A percentile compares a stretch with the other conserved stretches of the same genome.
phyloP scores from a whole-genome alignment of 2,797 vertebrate genomes.

The Crocodylus rhombifer region DNA sequence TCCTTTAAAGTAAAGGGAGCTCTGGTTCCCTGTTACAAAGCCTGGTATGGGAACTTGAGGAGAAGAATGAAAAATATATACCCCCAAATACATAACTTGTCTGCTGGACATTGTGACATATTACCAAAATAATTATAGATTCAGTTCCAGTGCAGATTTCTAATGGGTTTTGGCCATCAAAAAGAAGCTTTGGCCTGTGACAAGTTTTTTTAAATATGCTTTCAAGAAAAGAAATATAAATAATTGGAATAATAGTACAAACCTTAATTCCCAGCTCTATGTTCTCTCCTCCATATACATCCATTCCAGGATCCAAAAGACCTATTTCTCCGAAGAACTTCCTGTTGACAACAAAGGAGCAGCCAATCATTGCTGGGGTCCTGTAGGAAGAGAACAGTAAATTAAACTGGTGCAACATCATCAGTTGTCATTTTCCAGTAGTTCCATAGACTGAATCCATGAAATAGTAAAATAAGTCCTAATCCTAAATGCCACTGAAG shows the following conservation, averaged over 20 bases:
- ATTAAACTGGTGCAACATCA: not conserved
- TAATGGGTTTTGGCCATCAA: accelerated
- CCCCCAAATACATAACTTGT: accelerated
- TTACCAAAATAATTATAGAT: not conserved
- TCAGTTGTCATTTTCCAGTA: not conserved
- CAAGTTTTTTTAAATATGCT: accelerated
- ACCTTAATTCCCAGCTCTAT: slow-evolving; percentile 99
- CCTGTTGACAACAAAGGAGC: slow-evolving; percentile 95
- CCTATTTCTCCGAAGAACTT: slow-evolving; percentile 95
- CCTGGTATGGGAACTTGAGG: not conserved
- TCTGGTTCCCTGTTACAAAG: too few species aligned
- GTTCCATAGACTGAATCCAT: not conserved
- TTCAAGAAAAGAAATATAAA: not conserved
- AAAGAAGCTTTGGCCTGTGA: not conserved
- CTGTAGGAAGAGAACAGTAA: slow-evolving; percentile 73
- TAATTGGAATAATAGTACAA: slow-evolving; percentile 66
- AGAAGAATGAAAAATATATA: not conserved
- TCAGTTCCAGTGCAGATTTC: not conserved
- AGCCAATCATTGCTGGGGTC: slow-evolving; percentile 98
- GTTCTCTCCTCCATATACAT: slow-evolving; percentile 98
- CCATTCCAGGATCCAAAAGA: slow-evolving; percentile 96
- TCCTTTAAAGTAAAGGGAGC: too few species aligned
- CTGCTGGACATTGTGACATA: not conserved
- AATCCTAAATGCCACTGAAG: not conserved
- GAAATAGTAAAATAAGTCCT: not conserved